Evolutionary conservation across 2,113 vertebrate genomes (phyloP), one percentile per base, ranked within the genome.

Genomic region (Hippocampus abdominalis): DNA sequence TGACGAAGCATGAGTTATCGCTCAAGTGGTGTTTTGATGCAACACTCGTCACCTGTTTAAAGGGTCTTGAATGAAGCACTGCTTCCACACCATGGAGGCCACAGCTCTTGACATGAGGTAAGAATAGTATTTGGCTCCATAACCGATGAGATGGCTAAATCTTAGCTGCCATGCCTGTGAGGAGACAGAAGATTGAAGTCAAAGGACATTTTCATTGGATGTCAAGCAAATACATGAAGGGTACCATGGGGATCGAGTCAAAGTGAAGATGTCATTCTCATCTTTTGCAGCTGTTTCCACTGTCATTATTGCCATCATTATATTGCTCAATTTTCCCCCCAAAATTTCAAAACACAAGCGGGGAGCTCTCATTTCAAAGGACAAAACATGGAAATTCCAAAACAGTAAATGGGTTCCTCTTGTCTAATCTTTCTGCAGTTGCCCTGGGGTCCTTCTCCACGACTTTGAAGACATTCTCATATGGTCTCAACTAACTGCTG

Each of bases 81-180:
- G 94, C 60, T 93, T 97, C 97, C 97, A 99, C 71, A 99, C 92
- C 96, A 99, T 98, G 18, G 95, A 97, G 0, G 97, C 97, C 57
- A 98, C 96, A 0, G 97, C 96, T n/a, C 96, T 85, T 76, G 97
- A 98, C 96, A 99, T 94, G 80, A 99, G 93, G 88, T 99, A 99
- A 29, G 97, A 98, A 83, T 98, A 99, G 49, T 99, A 99, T 69
- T 98, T 99, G 75, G 96, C 97, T n/a, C 97, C 96, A 0, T 99
- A 99, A 65, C 97, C 95, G 70, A 97, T 93, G 0, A 99, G 95
- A 82, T 98, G 97, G 87, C 95, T 96, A 89, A 98, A 98, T 76
- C 97, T 91, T 80, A 98, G 91, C 81, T 99, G 97, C 97, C 97
- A 99, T 7, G 97, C 97, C 97, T 99, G 83, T 11, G 32, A 56